A percentile compares a stretch with the other conserved stretches of the same genome.
Evolutionary conservation across 2,797 vertebrate genomes (phyloP).

Genomic region (Graptemys geographica): DNA sequence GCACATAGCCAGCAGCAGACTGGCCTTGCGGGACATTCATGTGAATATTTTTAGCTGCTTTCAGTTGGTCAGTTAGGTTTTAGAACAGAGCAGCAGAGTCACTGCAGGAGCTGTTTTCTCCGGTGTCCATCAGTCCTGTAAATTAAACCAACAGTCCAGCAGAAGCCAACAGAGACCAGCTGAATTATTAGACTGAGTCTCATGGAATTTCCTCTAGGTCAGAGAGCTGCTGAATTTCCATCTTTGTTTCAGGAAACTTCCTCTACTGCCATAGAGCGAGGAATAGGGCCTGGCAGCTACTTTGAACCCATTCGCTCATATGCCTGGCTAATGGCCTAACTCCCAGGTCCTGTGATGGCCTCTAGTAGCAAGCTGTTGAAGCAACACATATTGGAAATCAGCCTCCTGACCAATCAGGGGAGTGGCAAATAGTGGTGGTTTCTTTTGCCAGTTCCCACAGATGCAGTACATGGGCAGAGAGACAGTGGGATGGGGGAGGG

Average conservation of each 20-base stretch:
- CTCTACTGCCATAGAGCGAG: rapidly evolving
- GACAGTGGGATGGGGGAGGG: background rate
- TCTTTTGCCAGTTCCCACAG: rapidly evolving
- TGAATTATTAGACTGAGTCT: background rate
- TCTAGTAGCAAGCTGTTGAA: background rate
- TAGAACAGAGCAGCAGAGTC: background rate
- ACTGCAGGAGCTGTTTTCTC: background rate
- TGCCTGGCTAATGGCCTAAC: rapidly evolving
- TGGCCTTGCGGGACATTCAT: background rate
- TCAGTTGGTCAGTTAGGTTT: background rate
- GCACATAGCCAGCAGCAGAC: background rate
- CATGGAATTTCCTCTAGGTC: background rate
- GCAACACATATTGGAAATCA: background rate
- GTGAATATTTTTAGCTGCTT: background rate
- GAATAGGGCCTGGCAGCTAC: background rate
- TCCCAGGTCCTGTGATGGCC: background rate
- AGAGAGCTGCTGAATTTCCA: background rate
- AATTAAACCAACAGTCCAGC: background rate
- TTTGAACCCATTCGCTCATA: background rate
- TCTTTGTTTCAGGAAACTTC: background rate
- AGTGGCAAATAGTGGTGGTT: background rate
- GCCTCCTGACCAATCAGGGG: too few relatives aligned
- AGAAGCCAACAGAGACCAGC: background rate
- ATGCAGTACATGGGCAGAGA: background rate
- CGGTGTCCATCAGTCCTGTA: background rate